Evolutionary conservation across 2,797 vertebrate species (phyloP).

Genomic region (Peromyscus nudipes): DNA sequence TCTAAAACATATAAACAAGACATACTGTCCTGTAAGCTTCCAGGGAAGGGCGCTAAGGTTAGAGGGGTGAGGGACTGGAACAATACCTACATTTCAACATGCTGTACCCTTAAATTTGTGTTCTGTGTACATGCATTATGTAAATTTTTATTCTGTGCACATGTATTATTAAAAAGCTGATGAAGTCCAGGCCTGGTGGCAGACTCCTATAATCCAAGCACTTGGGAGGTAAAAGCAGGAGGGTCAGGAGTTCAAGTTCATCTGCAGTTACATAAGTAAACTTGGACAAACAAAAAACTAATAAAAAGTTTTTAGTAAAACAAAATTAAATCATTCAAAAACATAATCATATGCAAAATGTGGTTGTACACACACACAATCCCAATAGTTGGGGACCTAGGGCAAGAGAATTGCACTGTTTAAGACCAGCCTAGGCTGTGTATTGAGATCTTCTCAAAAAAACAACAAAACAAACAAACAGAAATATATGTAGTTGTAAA

Average conservation of each 20-base stretch:
- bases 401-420: neutral
- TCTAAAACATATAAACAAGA: slow-evolving; percentile 14
- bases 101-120: slow-evolving; percentile 22
- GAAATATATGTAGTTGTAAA: slow-evolving; percentile 9
- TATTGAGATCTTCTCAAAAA: neutral
- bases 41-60: neutral
- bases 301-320: slow-evolving; percentile 47
- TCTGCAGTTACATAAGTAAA: neutral
- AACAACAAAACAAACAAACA: neutral
- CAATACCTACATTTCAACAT: slow-evolving; percentile 28
- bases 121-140: neutral
- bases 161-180: slow-evolving; percentile 4
- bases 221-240: neutral
- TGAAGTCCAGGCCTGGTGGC: neutral
- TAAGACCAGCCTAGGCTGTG: neutral
- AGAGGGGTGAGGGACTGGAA: neutral
- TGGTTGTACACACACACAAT: neutral
- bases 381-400: neutral
- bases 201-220: neutral
- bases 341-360: neutral
- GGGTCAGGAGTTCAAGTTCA: neutral
- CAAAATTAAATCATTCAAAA: slow-evolving; percentile 58
- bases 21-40: neutral
- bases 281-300: neutral
- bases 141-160: neutral